phyloP scores from a whole-genome alignment of 1,140 invertebrate genomes.

The Psix sp. region DNA sequence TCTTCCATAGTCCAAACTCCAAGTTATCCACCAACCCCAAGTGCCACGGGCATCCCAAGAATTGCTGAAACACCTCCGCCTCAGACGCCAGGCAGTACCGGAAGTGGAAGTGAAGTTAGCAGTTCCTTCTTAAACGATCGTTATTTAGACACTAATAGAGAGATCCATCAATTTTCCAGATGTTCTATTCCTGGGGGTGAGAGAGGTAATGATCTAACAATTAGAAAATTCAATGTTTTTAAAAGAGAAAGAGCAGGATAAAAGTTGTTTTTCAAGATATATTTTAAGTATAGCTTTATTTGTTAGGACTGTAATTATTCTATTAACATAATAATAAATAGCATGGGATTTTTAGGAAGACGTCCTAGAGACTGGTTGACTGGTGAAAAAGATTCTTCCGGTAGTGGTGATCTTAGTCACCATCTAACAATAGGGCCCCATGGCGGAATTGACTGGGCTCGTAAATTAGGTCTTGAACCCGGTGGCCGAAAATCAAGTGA shows the following conservation, averaged over 20 bases:
- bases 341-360: conserved; percentile 58
- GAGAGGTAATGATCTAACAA: conserved; percentile 59
- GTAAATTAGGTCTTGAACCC: conserved; percentile 74
- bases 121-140: conserved; percentile 68
- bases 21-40: conserved; percentile 66
- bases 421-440: conserved; percentile 81
- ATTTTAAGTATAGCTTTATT: no score
- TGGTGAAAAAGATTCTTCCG: conserved; percentile 68
- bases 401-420: conserved; percentile 73
- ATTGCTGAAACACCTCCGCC: conserved; percentile 72
- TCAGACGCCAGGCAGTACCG: conserved; percentile 80
- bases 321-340: neutral
- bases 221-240: neutral
- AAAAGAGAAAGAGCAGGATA: no score
- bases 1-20: conserved; percentile 57
- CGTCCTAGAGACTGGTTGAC: conserved; percentile 71
- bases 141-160: conserved; percentile 54
- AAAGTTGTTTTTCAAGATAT: no score
- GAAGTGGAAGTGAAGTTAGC: conserved; percentile 80
- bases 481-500: conserved; percentile 75
- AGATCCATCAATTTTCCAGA: conserved; percentile 67
- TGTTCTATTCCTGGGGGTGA: conserved; percentile 74
- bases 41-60: conserved; percentile 64
- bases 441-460: conserved; percentile 82
- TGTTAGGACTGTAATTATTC: no score